Evolutionary conservation across 2,113 vertebrate genomes (phyloP).

Genomic region (Neopipo cinnamomea): DNA sequence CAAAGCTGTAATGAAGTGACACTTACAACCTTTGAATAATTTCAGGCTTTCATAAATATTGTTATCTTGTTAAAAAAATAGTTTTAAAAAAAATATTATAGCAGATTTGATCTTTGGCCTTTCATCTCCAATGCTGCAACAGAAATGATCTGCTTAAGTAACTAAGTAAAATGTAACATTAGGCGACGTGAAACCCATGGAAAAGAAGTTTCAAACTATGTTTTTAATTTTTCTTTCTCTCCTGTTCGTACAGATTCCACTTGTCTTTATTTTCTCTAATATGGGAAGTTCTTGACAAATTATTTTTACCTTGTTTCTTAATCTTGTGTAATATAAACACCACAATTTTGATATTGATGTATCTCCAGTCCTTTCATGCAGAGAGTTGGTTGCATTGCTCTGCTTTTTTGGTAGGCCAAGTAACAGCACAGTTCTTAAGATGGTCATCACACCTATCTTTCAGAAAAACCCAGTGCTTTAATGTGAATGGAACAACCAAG

Average conservation of each 20-base stretch:
- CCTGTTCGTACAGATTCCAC: background rate
- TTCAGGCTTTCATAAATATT: background rate
- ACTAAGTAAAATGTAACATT: background rate
- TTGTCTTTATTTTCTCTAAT: background rate
- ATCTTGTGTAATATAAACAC: background rate
- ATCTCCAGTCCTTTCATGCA: background rate
- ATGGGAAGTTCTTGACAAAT: background rate
- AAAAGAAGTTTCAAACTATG: background rate
- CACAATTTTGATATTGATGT: background rate
- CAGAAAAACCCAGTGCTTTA: background rate
- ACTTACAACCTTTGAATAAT: background rate
- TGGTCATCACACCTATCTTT: accelerated
- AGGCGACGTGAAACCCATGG: accelerated
- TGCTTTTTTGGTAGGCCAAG: background rate
- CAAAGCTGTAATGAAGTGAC: background rate
- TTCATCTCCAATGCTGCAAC: background rate
- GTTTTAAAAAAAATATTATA: background rate
- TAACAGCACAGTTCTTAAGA: background rate
- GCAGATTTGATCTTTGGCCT: background rate
- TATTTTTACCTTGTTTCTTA: background rate
- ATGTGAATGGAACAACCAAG: background rate
- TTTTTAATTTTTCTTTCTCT: background rate
- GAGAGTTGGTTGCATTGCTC: background rate
- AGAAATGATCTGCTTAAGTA: background rate
- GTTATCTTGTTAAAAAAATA: background rate